A percentile compares a stretch with the other conserved stretches of the same genome.
phyloP scores from a whole-genome alignment of 64 coral and sea anemone genomes.

The Platygyra sinensis region DNA sequence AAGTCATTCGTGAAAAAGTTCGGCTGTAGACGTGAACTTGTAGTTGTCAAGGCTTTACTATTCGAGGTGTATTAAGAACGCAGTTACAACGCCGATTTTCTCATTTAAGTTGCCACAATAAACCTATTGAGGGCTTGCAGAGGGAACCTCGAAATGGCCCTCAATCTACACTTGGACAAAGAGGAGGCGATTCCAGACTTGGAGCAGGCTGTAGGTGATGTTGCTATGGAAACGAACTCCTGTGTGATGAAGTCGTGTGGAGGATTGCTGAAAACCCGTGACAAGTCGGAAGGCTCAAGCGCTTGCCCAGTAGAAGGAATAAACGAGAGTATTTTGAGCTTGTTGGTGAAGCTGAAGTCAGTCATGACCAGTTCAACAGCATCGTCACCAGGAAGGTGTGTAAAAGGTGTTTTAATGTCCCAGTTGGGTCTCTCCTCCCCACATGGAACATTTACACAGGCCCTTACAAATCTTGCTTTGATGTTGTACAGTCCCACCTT shows the following conservation, averaged over 20 bases:
- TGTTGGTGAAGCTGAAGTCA: conserved; percentile 74
- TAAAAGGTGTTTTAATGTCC: background rate
- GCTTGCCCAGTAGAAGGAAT: conserved; percentile 38
- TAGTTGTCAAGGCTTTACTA: too few relatives aligned
- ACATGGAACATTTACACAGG: too few relatives aligned
- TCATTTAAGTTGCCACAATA: conserved; percentile 58
- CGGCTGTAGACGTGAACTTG: too few relatives aligned
- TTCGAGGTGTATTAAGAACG: background rate
- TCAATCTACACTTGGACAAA: conserved; percentile 85
- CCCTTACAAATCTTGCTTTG: too few relatives aligned
- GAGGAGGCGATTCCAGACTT: conserved; percentile 73
- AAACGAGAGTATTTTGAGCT: conserved; percentile 82
- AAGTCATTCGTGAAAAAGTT: too few relatives aligned
- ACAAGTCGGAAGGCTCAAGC: background rate
- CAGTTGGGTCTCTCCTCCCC: background rate
- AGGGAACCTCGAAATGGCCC: conserved; percentile 82
- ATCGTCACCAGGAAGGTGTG: conserved; percentile 51
- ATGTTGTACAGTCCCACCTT: too few relatives aligned
- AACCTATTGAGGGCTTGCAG: conserved; percentile 63
- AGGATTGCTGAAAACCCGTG: background rate
- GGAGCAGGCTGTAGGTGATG: conserved; percentile 33
- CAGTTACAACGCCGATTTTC: background rate
- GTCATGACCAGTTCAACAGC: conserved; percentile 32
- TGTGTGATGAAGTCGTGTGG: background rate
- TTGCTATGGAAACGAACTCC: conserved; percentile 7